Conservation (phyloP, 2,113 vertebrate genomes). For the Aythya baeri region DNA sequence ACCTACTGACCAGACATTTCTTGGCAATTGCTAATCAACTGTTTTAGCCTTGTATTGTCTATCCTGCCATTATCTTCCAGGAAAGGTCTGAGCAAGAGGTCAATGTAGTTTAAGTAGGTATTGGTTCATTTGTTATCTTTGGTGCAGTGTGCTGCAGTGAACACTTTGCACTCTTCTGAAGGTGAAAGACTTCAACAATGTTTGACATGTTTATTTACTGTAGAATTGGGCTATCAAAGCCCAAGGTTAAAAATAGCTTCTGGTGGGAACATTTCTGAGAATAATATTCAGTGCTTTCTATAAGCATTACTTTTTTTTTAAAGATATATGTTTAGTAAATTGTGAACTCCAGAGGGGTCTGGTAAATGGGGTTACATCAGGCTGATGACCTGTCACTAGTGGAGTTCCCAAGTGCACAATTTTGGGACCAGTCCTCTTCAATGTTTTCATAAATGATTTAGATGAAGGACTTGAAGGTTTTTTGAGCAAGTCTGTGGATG, state of each 20-base stretch:
- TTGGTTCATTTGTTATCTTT: conserved; percentile 22
- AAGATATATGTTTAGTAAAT: not conserved
- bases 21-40: conserved; percentile 45
- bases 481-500: too few relatives aligned
- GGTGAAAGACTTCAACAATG: not conserved
- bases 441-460: too few relatives aligned
- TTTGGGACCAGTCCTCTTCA: too few relatives aligned
- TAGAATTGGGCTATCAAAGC: not conserved
- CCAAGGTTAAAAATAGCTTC: not conserved
- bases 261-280: not conserved
- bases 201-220: not conserved
- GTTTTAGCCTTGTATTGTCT: conserved; percentile 13
- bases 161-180: not conserved
- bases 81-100: conserved; percentile 36
- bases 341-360: not conserved
- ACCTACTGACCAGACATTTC: conserved; percentile 44
- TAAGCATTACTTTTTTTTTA: conserved; percentile 11
- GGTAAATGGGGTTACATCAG: too few relatives aligned
- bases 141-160: not conserved
- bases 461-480: too few relatives aligned
- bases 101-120: not conserved
- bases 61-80: conserved; percentile 25
- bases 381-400: too few relatives aligned
- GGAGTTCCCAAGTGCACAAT: too few relatives aligned
- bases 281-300: not conserved